phyloP scores from a whole-genome alignment of 1,140 invertebrate species.

The Tribolium madens region DNA sequence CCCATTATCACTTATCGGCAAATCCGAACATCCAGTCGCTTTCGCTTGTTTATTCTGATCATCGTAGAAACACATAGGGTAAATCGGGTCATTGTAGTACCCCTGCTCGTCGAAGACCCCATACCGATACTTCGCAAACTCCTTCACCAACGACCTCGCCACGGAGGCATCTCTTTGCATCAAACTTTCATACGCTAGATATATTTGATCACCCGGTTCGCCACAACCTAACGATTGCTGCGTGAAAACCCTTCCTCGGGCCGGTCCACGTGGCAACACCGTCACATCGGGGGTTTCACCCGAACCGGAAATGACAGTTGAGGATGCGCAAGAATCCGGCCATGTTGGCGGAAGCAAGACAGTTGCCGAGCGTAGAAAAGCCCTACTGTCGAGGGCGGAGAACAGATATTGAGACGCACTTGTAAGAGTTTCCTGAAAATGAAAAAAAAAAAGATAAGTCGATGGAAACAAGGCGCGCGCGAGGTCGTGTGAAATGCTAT shows the following conservation, averaged over 20 bases:
- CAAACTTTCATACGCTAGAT: conserved; percentile 65
- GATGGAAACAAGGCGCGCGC: neutral
- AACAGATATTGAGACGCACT: conserved; percentile 68
- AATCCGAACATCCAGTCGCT: conserved; percentile 69
- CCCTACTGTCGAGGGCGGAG: conserved; percentile 69
- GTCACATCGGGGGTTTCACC: conserved; percentile 69
- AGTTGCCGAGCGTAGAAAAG: conserved; percentile 68
- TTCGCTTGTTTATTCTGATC: conserved; percentile 63
- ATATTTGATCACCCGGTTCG: conserved; percentile 72
- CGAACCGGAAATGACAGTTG: conserved; percentile 61
- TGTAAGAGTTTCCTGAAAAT: conserved; percentile 67
- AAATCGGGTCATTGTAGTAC: conserved; percentile 71
- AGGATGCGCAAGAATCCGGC: conserved; percentile 67
- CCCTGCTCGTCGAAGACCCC: conserved; percentile 79
- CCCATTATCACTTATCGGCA: conserved; percentile 67
- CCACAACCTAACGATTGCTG: conserved; percentile 73
- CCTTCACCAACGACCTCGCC: conserved; percentile 70
- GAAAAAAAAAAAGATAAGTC: conserved; percentile 41
- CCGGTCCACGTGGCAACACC: conserved; percentile 68
- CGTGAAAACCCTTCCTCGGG: conserved; percentile 70
- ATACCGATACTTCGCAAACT: conserved; percentile 78
- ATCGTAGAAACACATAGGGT: conserved; percentile 69
- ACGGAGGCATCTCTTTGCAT: conserved; percentile 62
- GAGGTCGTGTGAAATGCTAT: conserved; percentile 16
- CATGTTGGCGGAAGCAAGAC: conserved; percentile 70